phyloP scores from a whole-genome alignment of 2,888 invertebrate genomes.

The Sacculina carcini region DNA sequence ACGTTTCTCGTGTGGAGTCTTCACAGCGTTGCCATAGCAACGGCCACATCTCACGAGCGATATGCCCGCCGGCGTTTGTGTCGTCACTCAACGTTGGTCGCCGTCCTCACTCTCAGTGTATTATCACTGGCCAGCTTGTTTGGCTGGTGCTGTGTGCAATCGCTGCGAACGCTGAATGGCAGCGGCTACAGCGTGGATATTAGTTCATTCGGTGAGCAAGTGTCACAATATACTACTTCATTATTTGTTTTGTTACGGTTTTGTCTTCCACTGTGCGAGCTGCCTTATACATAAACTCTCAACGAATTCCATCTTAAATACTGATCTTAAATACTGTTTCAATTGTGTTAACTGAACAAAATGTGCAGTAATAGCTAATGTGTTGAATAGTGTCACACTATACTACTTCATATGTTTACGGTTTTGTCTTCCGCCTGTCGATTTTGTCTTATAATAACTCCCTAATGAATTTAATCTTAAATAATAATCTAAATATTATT shows the following conservation, averaged over 20 bases:
- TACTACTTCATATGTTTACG: too few relatives aligned
- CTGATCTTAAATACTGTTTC: too few relatives aligned
- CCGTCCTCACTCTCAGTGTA: constrained; percentile 43
- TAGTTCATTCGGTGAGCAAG: constrained; percentile 39
- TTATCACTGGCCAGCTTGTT: constrained; percentile 47
- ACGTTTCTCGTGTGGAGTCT: constrained; percentile 68
- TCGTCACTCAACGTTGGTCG: constrained; percentile 36
- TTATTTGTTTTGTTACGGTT: not conserved
- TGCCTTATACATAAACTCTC: not conserved
- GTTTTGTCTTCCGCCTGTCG: too few relatives aligned
- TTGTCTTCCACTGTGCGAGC: not conserved
- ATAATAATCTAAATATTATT: too few relatives aligned
- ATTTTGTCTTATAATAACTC: too few relatives aligned
- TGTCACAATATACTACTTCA: too few relatives aligned
- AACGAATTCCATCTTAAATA: too few relatives aligned
- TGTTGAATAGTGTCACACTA: too few relatives aligned
- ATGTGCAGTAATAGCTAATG: too few relatives aligned
- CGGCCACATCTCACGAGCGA: constrained; percentile 21
- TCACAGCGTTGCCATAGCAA: constrained; percentile 51
- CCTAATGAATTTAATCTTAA: too few relatives aligned
- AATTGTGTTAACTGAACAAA: too few relatives aligned
- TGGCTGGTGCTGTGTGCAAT: constrained; percentile 50
- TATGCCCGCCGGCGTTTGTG: constrained; percentile 25
- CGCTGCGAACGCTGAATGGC: constrained; percentile 33
- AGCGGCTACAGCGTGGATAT: constrained; percentile 47